Evolutionary conservation across 64 coral and sea anemone genomes (phyloP).

Genomic region (Montipora capricornis): DNA sequence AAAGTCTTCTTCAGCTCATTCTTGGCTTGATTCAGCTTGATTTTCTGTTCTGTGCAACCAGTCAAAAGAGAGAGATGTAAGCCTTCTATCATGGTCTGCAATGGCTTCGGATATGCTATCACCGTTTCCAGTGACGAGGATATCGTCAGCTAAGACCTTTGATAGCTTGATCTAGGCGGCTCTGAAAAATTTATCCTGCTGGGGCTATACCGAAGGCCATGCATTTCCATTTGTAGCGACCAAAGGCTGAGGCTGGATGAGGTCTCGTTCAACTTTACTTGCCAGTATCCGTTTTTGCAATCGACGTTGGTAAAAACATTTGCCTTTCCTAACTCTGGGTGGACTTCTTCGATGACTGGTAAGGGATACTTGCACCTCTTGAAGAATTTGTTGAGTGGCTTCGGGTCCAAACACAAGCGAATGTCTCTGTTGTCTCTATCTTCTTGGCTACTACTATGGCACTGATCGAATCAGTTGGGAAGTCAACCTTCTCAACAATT

Average conservation of each 20-base stretch:
- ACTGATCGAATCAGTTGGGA: too few species aligned
- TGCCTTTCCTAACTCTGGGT: too few species aligned
- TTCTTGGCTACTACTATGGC: too few species aligned
- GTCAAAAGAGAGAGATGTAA: neutral
- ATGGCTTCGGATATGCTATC: neutral
- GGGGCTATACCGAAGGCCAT: neutral
- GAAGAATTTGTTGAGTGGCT: too few species aligned
- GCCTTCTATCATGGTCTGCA: neutral
- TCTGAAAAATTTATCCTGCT: conserved; percentile 22
- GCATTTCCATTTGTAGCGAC: neutral
- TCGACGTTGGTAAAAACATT: too few species aligned
- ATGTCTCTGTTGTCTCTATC: too few species aligned
- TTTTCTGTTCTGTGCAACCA: neutral
- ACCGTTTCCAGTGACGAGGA: neutral
- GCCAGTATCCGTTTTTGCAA: too few species aligned
- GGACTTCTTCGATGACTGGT: too few species aligned
- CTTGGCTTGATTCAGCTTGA: neutral
- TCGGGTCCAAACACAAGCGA: too few species aligned
- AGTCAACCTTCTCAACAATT: too few species aligned
- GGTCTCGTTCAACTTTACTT: too few species aligned
- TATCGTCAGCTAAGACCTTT: conserved; percentile 10
- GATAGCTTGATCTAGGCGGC: conserved; percentile 10
- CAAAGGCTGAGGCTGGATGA: neutral
- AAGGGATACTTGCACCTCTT: too few species aligned
- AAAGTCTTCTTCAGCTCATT: neutral